Evolutionary conservation across 2,888 invertebrate genomes (phyloP).

Genomic region (Drosophila lacicola): DNA sequence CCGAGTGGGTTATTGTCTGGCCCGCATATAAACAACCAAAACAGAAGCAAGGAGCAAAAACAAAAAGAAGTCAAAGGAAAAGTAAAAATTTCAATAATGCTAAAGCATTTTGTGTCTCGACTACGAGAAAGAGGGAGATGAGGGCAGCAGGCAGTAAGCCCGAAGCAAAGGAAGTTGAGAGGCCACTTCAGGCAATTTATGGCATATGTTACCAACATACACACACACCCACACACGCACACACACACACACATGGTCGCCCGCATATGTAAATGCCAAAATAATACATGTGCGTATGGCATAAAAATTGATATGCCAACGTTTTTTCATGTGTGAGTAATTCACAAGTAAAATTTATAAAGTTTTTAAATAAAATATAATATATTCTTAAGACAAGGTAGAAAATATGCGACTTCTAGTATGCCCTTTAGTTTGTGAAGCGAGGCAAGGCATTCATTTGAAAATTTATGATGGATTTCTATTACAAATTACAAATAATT

Average conservation of each 20-base stretch:
- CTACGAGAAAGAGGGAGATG: constrained; percentile 28
- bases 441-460: too few species aligned
- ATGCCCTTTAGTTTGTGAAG: neutral
- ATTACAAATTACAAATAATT: too few species aligned
- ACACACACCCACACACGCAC: constrained; percentile 13
- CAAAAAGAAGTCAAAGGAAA: constrained; percentile 45
- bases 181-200: constrained; percentile 78
- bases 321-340: constrained; percentile 77
- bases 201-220: constrained; percentile 72
- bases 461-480: too few species aligned
- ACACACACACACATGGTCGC: constrained; percentile 13
- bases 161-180: constrained; percentile 49
- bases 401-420: neutral
- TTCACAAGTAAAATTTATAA: constrained; percentile 77
- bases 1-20: constrained; percentile 79
- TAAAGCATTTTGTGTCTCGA: constrained; percentile 56
- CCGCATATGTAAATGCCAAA: constrained; percentile 73
- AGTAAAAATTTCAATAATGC: constrained; percentile 74
- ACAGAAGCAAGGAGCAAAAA: constrained; percentile 20
- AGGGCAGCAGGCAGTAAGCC: constrained; percentile 28
- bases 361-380: constrained; percentile 77
- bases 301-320: constrained; percentile 78
- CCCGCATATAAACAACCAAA: constrained; percentile 68
- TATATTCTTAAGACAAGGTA: constrained; percentile 18
- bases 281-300: constrained; percentile 80